phyloP scores from a whole-genome alignment of 2,797 vertebrate genomes.

The Syngnathus rostellatus region DNA sequence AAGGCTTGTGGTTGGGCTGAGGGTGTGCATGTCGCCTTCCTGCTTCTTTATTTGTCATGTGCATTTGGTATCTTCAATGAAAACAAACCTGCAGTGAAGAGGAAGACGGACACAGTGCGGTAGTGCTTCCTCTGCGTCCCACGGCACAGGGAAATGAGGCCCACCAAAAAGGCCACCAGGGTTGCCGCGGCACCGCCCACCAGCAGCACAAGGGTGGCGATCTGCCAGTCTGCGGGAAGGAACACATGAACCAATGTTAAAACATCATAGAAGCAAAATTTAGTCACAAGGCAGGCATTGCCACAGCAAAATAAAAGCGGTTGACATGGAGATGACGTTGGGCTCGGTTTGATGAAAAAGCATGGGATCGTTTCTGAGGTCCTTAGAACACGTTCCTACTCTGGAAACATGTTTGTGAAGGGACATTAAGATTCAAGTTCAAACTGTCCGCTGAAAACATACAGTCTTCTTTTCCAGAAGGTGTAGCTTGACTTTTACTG shows the following conservation, averaged over 20 bases:
- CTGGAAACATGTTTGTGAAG: not conserved
- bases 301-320: not conserved
- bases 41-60: not conserved
- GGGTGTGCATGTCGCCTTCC: not conserved
- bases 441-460: too few species aligned
- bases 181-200: constrained; percentile 64
- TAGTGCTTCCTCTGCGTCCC: constrained; percentile 69
- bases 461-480: not conserved
- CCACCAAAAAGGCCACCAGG: constrained; percentile 69
- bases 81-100: constrained; percentile 68
- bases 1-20: not conserved
- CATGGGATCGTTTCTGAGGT: constrained; percentile 2
- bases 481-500: not conserved
- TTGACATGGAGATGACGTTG: not conserved
- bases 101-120: constrained; percentile 69
- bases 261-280: constrained; percentile 5
- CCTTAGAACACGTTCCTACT: not conserved
- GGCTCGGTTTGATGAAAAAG: not conserved
- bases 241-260: constrained; percentile 23
- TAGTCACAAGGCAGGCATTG: not conserved
- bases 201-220: constrained; percentile 74
- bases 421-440: not conserved
- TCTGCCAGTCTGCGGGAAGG: constrained; percentile 74
- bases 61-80: not conserved
- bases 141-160: constrained; percentile 70